phyloP scores from a whole-genome alignment of 1,140 invertebrate genomes.

The Diachasma alloeum region DNA sequence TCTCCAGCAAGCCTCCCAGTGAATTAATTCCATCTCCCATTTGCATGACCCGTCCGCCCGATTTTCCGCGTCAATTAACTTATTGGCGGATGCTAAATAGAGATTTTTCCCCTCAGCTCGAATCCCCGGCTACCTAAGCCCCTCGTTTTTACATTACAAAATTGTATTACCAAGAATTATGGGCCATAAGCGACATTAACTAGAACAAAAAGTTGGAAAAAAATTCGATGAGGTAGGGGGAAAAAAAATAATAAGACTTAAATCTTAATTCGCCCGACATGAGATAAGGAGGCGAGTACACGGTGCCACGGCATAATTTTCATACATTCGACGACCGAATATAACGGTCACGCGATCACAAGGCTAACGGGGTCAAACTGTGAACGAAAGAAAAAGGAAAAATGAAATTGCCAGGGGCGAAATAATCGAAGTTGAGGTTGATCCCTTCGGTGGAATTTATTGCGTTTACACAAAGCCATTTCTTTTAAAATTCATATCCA shows the following conservation, averaged over 20 bases:
- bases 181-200: not conserved
- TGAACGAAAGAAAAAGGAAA: constrained; percentile 8
- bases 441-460: not conserved
- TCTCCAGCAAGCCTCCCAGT: not conserved
- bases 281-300: constrained; percentile 3
- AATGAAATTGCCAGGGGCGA: not conserved
- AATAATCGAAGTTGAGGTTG: not conserved
- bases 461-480: not conserved
- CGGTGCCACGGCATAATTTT: constrained; percentile 20
- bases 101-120: not conserved
- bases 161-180: not conserved
- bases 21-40: constrained; percentile 27
- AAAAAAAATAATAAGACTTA: constrained; percentile 8
- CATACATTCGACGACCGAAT: constrained; percentile 19
- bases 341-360: constrained; percentile 26
- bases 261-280: constrained; percentile 11
- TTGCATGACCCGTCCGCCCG: constrained; percentile 28
- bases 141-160: not conserved
- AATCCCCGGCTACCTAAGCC: not conserved
- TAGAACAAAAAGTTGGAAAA: not conserved
- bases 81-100: constrained; percentile 27
- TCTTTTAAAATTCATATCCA: too few relatives aligned
- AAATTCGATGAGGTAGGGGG: too few relatives aligned
- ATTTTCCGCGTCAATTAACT: constrained; percentile 31
- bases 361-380: constrained; percentile 18